A percentile compares a stretch with the other conserved stretches of the same genome.
Evolutionary conservation across 2,888 invertebrate species (phyloP).

Genomic region (Andrena camellia): DNA sequence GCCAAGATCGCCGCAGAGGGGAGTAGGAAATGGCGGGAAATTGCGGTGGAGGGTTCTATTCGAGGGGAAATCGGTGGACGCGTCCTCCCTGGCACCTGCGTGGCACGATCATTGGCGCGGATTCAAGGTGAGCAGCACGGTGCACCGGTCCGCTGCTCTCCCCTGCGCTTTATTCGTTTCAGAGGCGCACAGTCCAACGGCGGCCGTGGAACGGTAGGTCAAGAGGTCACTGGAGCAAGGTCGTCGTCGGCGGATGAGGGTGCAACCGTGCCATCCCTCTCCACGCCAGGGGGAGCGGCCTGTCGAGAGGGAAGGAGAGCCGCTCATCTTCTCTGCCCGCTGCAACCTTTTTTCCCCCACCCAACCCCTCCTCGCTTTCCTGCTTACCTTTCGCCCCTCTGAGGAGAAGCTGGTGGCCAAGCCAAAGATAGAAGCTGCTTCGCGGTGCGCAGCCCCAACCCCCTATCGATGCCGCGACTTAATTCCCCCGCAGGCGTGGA

Average conservation of each 20-base stretch:
- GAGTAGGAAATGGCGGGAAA: neutral
- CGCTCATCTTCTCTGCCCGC: slow-evolving; percentile 44
- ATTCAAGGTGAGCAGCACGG: slow-evolving; percentile 40
- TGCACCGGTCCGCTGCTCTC: slow-evolving; percentile 9
- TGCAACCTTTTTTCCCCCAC: slow-evolving; percentile 38
- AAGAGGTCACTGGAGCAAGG: slow-evolving; percentile 76
- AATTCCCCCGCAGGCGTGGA: slow-evolving; percentile 18
- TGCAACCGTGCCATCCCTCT: slow-evolving; percentile 59
- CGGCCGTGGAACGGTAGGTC: slow-evolving; percentile 65
- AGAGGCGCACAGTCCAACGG: slow-evolving; percentile 58
- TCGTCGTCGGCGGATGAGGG: slow-evolving; percentile 60
- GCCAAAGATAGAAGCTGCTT: slow-evolving; percentile 62
- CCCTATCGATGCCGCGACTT: slow-evolving; percentile 20
- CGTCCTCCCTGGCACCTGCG: neutral
- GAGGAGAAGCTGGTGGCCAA: slow-evolving; percentile 39
- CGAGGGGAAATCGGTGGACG: neutral
- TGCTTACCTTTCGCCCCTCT: slow-evolving; percentile 44
- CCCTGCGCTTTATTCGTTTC: slow-evolving; percentile 61
- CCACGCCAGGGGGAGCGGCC: slow-evolving; percentile 13
- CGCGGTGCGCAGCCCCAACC: slow-evolving; percentile 28
- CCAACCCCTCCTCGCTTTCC: neutral
- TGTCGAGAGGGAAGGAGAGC: slow-evolving; percentile 15
- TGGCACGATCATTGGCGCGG: slow-evolving; percentile 4
- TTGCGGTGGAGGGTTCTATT: neutral
- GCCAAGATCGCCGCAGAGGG: neutral